Percentiles rank a stretch among this genome's conserved stretches.
Conservation (phyloP, 2,888 invertebrate genomes). For the Callimorpha dominula region DNA sequence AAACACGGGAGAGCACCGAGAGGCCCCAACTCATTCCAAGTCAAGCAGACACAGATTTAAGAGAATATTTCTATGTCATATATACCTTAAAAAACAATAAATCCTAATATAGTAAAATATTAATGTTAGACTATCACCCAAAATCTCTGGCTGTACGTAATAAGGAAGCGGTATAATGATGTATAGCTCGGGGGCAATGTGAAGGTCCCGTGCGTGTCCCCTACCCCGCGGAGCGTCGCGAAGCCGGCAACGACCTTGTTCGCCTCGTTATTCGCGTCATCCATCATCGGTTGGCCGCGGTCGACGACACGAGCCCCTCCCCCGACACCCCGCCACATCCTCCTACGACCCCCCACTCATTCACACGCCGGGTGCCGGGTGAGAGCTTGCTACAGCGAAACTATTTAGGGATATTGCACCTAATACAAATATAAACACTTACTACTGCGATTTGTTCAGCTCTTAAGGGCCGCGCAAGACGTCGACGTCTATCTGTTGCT, state of each 20-base stretch:
- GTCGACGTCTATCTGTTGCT: neutral
- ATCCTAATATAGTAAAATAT: neutral
- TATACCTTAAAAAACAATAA: neutral
- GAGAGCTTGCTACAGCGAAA: neutral
- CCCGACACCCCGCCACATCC: constrained; percentile 7
- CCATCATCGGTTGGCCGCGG: constrained; percentile 69
- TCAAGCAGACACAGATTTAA: no score
- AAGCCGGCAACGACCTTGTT: constrained; percentile 54
- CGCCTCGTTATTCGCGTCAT: constrained; percentile 76
- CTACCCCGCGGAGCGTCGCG: constrained; percentile 8
- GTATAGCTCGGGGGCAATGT: neutral
- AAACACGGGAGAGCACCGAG: no score
- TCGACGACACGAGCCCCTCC: constrained; percentile 42
- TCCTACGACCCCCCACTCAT: constrained; percentile 27
- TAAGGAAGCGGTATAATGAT: constrained; percentile 3
- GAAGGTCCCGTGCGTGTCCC: neutral
- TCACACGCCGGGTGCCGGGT: constrained; percentile 27
- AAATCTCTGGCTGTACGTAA: neutral
- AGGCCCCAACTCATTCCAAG: no score
- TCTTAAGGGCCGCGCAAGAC: neutral
- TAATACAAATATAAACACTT: neutral
- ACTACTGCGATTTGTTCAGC: neutral
- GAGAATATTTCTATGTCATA: neutral
- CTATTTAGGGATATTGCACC: neutral
- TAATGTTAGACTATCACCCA: neutral